A percentile compares a stretch with the other conserved stretches of the same genome.
phyloP scores from a whole-genome alignment of 2,797 vertebrate species.

The Hydrophis major region DNA sequence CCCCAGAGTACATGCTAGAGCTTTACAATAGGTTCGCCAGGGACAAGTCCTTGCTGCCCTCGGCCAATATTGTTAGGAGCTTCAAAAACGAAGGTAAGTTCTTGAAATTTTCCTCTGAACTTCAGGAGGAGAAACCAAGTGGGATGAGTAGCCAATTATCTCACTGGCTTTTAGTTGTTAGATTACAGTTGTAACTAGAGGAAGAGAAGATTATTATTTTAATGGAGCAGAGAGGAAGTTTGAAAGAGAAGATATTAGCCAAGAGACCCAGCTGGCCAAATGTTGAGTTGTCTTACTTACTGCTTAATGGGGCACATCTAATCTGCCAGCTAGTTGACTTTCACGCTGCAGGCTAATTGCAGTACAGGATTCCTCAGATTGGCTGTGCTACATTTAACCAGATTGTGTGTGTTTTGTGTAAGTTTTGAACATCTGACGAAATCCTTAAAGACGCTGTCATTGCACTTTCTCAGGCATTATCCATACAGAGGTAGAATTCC shows the following conservation, averaged over 20 bases:
- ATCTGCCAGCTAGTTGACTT: neutral
- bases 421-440: neutral
- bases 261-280: neutral
- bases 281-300: neutral
- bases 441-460: neutral
- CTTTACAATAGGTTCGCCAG: conserved; percentile 96
- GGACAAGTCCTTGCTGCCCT: conserved; percentile 88
- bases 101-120: neutral
- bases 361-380: neutral
- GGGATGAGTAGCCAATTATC: accelerated
- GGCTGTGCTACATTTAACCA: neutral
- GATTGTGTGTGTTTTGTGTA: neutral
- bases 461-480: neutral
- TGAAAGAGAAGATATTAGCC: neutral
- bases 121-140: accelerated
- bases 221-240: neutral
- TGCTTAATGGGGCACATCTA: neutral
- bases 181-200: accelerated
- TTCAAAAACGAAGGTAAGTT: conserved; percentile 96
- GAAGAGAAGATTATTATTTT: neutral
- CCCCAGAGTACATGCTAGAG: conserved; percentile 97
- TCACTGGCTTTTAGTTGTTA: accelerated
- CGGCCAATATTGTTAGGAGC: conserved; percentile 94
- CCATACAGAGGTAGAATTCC: neutral
- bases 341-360: neutral